Base-by-base conservation (phyloP, 2,888 invertebrate genomes). In the Acanthacorydalis orientalis region DNA sequence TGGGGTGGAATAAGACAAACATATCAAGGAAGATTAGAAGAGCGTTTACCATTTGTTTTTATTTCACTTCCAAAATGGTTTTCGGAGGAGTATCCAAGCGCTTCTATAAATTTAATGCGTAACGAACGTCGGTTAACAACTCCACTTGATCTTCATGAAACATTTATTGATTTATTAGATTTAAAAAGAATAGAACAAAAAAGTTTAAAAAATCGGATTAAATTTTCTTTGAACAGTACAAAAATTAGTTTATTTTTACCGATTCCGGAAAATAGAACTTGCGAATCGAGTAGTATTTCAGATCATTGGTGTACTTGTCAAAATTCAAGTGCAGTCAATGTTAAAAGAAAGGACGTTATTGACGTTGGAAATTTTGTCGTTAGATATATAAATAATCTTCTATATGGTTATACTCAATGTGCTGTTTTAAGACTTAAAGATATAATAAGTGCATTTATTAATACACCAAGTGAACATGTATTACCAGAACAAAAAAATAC, bases 301-400 rank as follows among this genome's bases (percentile, higher is more conserved):
- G 77, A 80, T 31, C 86, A 90, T 60, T 93, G 85, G 83, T 93
- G 93, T 62, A 84, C 88, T 16, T 93, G 93, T 54, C 83, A 87
- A 57, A 74, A 74, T 49, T 77, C 77, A 46, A 66, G 65, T 44
- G 72, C 74, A 52, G 59, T 86, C 14, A 59, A 70, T 1, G 64
- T 66, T 1, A 68, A 72, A 32, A 73, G 78, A 53, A 55, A 62
- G 0, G 60, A 65, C 8, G 80, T 83, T 0, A 60, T 65, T 7
- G 67, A 74, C 38, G 78, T 78, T 0, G 79, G 80, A 0, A 59
- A 66, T 1, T 74, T 73, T 53, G 64, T 86, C 31, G 72, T 89
- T 1, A 60, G 65, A 7, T 67, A 77, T 51, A 69, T 91, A 37
- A 90, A 89, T 59, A 52, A 59, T 1, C 66, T 79, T 56, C 58